Evolutionary conservation across 2,797 vertebrate species (phyloP), one percentile per base, ranked within the genome.

Genomic region (Borostomias antarcticus): DNA sequence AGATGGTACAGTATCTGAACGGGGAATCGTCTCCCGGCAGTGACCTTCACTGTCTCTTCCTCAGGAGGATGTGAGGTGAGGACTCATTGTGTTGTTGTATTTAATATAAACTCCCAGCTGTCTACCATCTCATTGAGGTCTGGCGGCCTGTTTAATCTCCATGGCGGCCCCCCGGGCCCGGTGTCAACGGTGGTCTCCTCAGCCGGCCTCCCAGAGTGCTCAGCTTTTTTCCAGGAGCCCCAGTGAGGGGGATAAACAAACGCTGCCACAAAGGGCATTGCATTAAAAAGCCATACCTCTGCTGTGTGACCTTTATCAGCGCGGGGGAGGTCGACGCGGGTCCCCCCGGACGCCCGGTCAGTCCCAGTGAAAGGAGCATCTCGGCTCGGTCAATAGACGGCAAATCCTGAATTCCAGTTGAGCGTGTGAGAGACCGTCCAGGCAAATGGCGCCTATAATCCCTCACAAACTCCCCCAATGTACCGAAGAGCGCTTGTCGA

Each of bases 211-310:
- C 87, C 78, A 85, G 83, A 87, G 85, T 78, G 4, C 59, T 63
- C 21, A 64, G 62, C 62, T 4, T 19, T 15, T 26, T 58, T 29
- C 35, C 59, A 37, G 11, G 23, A 52, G 54, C 37, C 32, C 43
- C 80, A 85, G 86, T 86, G 85, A 88, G 86, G 79, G 73, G 78
- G 89, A 89, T 86, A 85, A 86, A 88, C 84, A 83, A 15, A 83
- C 83, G 28, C 30, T 17, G 61, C 87, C 83, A 85, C 19, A 90
- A 88, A 88, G 90, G 85, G 86, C 88, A 89, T 79, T 84, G 83
- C 86, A 86, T 89, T 89, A 89, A 87, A 90, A 88, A 90, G 82
- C 82, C 84, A 86, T 86, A 84, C 87, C 85, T 89, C 83, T 88
- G 83, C 84, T 85, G 86, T 66, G 83, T 89, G 90, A 91, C 89